Percentiles rank a stretch among this genome's conserved stretches.
Conservation (phyloP, 92 coral and sea anemone species). For the Palythoa grandis region DNA sequence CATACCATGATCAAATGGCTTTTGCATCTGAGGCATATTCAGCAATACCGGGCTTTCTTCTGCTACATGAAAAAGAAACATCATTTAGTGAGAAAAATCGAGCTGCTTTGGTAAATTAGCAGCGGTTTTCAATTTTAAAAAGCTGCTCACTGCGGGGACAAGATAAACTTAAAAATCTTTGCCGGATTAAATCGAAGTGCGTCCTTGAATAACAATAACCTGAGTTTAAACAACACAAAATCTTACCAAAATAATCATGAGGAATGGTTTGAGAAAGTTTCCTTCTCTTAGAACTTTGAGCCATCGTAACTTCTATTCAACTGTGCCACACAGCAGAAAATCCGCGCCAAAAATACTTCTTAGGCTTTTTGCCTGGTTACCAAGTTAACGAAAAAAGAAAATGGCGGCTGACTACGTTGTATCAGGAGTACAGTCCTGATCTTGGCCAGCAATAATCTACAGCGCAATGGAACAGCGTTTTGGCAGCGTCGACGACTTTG, state of each 20-base stretch:
- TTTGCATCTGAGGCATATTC: constrained; percentile 65
- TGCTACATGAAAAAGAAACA: constrained; percentile 10
- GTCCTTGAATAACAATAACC: not conserved
- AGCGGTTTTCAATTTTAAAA: not conserved
- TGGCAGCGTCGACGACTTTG: not conserved
- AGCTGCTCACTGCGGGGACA: no score
- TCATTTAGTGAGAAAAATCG: not conserved
- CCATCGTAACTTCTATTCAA: not conserved
- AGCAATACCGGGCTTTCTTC: constrained; percentile 55
- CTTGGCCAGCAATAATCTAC: not conserved
- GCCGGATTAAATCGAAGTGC: not conserved
- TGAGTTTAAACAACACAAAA: not conserved
- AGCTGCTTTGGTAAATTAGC: not conserved
- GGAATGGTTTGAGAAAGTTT: constrained; percentile 18
- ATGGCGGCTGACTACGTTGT: not conserved
- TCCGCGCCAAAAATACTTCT: not conserved
- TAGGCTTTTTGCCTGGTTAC: not conserved
- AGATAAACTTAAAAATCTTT: not conserved
- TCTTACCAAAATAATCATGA: constrained; percentile 23
- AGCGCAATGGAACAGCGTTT: not conserved
- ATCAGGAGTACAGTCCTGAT: not conserved
- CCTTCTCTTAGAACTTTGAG: constrained; percentile 20
- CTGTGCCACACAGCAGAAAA: not conserved
- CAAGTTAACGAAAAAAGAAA: not conserved
- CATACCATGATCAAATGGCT: constrained; percentile 68